Evolutionary conservation across 2,113 vertebrate species (phyloP).

Genomic region (Ptyas mucosa): DNA sequence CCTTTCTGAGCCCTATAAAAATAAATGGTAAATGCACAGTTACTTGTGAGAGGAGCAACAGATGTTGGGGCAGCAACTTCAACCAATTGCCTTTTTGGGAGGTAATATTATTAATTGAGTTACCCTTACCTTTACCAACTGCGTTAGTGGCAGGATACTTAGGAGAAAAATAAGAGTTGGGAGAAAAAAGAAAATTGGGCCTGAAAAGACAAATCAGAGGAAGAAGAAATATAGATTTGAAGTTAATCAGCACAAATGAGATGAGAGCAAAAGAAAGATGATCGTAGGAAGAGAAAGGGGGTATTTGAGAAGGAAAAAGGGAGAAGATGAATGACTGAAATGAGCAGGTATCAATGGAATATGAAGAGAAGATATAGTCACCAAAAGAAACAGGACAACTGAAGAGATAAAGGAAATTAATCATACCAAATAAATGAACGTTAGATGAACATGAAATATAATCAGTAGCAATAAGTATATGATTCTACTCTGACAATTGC

Average conservation of each 20-base stretch:
- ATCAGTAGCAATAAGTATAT: not conserved
- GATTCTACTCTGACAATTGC: not conserved
- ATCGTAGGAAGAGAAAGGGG: not conserved
- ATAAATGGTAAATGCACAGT: not conserved
- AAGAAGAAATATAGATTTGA: not conserved
- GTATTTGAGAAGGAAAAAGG: not conserved
- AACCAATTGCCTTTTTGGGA: not conserved
- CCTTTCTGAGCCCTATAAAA: not conserved
- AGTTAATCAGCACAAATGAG: not conserved
- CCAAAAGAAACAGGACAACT: not conserved
- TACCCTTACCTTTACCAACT: not conserved
- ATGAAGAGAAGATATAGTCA: not conserved
- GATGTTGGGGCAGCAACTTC: not conserved
- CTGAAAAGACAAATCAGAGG: not conserved
- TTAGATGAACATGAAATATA: not conserved
- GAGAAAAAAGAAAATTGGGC: not conserved
- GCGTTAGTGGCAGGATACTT: not conserved
- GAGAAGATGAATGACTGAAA: not conserved
- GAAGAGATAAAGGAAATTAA: not conserved
- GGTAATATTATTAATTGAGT: not conserved
- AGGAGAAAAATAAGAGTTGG: not conserved
- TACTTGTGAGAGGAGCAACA: not conserved
- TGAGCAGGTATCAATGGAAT: not conserved
- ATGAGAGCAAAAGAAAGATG: not conserved
- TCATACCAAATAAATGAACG: not conserved